Evolutionary conservation across 2,888 invertebrate species (phyloP), one percentile per base, ranked within the genome.

Genomic region (Octonoba sinensis): DNA sequence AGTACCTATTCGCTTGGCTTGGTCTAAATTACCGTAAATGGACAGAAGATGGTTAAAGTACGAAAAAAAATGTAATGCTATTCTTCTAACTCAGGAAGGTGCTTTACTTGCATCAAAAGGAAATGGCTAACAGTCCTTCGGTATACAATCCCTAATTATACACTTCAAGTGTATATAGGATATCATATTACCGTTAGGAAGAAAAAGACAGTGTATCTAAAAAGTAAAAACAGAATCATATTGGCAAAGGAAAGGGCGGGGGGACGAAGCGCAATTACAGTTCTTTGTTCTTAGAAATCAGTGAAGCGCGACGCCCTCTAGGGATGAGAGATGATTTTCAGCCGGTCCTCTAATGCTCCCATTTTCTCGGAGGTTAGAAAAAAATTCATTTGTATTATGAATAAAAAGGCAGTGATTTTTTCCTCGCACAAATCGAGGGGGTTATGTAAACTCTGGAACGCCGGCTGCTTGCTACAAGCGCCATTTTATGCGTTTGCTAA

Each of bases 281-380:
- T 65, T 77, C 71, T 77, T 77, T 77, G 77, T 77, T 77, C 71
- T 71, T 57, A 47, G 56, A 65, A 54, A 65, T 71, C 71, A 24
- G 64, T 71, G 77, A 71, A 71, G 71, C 77, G 77, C 70, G 56
- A 77, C 77, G 77, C 62, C 76, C 60, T 54, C 60, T 64, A 47
- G 69, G 69, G 59, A 62, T 44, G 49, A 44, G 44, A 46, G 27
- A 69, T 67, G 59, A 69, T 76, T 69, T 77, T 77, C 65, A 27
- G 70, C 27, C 27, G 54, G 70, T 67, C 60, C 49, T 76, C 64
- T 57, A 64, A 64, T 70, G 70, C 77, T 77, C 75, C 60, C 51
- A 67, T 75, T 75, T 75, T 67, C 77, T 64, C 27, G 64, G 15
- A 72, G 27, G 24, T 27, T 46, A 77, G 27, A 64, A 46, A 64